Conservation (phyloP, 2,113 vertebrate genomes). For the Lepisosteus osseus region DNA sequence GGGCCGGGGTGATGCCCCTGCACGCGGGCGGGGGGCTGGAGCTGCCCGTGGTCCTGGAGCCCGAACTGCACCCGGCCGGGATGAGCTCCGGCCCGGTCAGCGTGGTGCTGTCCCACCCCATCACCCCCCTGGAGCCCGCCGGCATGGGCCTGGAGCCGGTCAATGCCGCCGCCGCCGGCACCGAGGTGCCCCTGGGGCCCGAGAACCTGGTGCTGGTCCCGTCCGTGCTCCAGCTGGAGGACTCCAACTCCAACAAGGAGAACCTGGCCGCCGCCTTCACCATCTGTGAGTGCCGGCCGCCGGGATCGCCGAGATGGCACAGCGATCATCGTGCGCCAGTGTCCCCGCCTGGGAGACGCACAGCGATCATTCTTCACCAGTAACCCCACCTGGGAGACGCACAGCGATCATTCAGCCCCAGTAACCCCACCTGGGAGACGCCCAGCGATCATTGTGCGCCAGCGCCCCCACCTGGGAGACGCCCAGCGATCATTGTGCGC, state of each 20-base stretch:
- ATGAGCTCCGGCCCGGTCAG: conserved; percentile 86
- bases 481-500: too few species aligned
- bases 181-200: conserved; percentile 88
- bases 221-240: conserved; percentile 85
- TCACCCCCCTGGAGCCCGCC: conserved; percentile 73
- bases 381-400: too few species aligned
- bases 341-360: too few species aligned
- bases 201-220: conserved; percentile 89
- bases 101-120: conserved; percentile 82
- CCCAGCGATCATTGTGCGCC: too few species aligned
- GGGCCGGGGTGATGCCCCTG: conserved; percentile 80
- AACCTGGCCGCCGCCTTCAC: conserved; percentile 88
- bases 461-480: too few species aligned
- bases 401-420: too few species aligned
- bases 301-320: not conserved
- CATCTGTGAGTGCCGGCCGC: conserved; percentile 77
- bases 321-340: too few species aligned
- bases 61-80: conserved; percentile 81
- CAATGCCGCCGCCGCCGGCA: conserved; percentile 85
- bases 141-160: conserved; percentile 88
- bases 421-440: too few species aligned
- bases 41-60: conserved; percentile 90
- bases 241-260: conserved; percentile 91
- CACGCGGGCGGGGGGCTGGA: conserved; percentile 81
- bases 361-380: too few species aligned